These are phyloP conservation scores for Cynodonichthys magdalenae DNA, from an alignment of 2,797 vertebrate genomes.

Conservation along the genomic window DNA sequence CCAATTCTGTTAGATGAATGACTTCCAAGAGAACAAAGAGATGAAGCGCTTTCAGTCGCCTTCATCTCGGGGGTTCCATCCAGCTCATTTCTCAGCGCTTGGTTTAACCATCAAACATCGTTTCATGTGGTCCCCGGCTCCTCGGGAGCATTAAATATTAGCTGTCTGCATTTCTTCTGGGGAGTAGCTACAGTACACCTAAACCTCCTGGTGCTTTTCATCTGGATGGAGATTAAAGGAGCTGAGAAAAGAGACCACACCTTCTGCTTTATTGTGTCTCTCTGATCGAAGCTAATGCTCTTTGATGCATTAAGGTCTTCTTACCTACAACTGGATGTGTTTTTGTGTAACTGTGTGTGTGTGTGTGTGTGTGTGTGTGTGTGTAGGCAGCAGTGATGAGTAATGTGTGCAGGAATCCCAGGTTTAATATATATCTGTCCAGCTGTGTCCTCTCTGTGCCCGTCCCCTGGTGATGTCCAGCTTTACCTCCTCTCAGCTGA, in stretches of 20 bases:
- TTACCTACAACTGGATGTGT: conserved; percentile 16
- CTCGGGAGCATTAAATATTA: conserved; percentile 63
- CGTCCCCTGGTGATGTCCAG: conserved; percentile 3
- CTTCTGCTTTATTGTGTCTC: not conserved
- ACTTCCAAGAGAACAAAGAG: conserved; percentile 37
- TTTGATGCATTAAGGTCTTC: conserved; percentile 38
- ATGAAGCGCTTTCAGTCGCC: conserved; percentile 34
- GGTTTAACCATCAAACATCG: conserved; percentile 59
- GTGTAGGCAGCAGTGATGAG: not conserved
- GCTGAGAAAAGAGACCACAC: conserved; percentile 14
- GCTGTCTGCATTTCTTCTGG: conserved; percentile 31
- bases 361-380: not conserved
- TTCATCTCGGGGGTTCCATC: conserved; percentile 47
- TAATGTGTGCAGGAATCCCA: not conserved
- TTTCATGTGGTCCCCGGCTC: conserved; percentile 58
- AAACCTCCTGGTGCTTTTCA: conserved; percentile 31
- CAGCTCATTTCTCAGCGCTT: conserved; percentile 52
- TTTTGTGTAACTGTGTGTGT: conserved; percentile 11
- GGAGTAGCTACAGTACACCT: conserved; percentile 35
- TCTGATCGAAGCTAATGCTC: conserved; percentile 17
- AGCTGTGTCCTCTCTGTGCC: conserved; percentile 19
- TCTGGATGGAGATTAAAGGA: conserved; percentile 54
- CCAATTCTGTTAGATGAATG: conserved; percentile 50
- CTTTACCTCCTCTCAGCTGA: conserved; percentile 1
- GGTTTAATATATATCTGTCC: conserved; percentile 9